Base-by-base conservation (phyloP, 2,888 invertebrate species). In the Drosophila longiperda region DNA sequence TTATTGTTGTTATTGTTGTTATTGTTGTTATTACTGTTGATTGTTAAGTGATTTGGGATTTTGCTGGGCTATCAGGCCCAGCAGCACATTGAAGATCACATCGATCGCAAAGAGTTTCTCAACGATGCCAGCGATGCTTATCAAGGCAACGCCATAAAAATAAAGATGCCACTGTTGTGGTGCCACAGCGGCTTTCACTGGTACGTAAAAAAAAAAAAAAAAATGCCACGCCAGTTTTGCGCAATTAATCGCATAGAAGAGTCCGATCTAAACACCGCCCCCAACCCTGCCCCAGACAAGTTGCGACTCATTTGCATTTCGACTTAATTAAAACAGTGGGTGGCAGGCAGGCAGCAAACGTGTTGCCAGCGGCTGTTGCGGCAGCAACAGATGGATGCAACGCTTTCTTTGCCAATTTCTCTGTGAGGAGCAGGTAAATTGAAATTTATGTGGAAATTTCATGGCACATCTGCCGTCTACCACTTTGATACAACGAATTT, bases 241-340 rank as follows among this genome's bases (percentile, higher is more conserved):
- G 81, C 86, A 86, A 86, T 86, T 86, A 86, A 89, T 86, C 88
- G 85, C 87, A 89, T 82, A 77, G 83, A 85, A 62, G 64, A 67
- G 71, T 71, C 82, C 66, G 77, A 87, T 82, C 83, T 82, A 66
- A 75, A 53, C 75, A 58, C 73, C 87, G 75, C 80, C 83, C 74
- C 80, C 69, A 4, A 33, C 33, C 61, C 72, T 20, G 34, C 26
- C 40, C 52, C 73, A 60, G 57, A 66, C 83, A 36, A 52, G 64
- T 61, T 83, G 73, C 65, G 59, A 45, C 78, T 85, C 78, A 85
- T 85, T 85, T 85, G 85, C 85, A 85, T 85, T 75, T 88, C 80
- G 78, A 83, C 88, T 89, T 85, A 85, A 85, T 85, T 85, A 85
- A 85, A 89, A 89, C 89, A 82, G 85, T 87, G 86, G 88, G 86